phyloP scores from a whole-genome alignment of 2,888 invertebrate species.

The Nycteola revayana region DNA sequence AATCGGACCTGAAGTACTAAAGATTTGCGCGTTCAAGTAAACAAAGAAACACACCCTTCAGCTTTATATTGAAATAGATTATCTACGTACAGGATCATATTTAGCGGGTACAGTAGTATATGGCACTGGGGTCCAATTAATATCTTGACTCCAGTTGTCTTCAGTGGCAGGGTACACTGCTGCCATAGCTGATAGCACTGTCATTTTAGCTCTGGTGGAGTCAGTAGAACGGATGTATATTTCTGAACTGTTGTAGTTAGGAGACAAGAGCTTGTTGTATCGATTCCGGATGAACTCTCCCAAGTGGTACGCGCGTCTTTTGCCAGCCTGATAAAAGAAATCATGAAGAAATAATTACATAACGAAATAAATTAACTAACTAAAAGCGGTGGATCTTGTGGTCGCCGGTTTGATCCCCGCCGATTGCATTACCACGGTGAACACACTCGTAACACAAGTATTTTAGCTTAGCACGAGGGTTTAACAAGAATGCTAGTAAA shows the following conservation, averaged over 20 bases:
- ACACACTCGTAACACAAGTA: too few species aligned
- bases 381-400: too few species aligned
- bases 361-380: too few species aligned
- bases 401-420: too few species aligned
- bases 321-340: slow-evolving; percentile 5
- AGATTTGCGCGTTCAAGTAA: too few species aligned
- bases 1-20: too few species aligned
- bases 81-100: slow-evolving; percentile 48
- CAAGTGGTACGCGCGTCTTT: slow-evolving; percentile 4
- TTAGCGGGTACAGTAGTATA: slow-evolving; percentile 43
- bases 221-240: slow-evolving; percentile 54
- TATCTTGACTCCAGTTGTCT: slow-evolving; percentile 35
- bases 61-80: too few species aligned
- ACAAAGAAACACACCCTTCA: too few species aligned
- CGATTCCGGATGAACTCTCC: slow-evolving; percentile 25
- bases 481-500: too few species aligned
- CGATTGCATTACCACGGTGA: too few species aligned
- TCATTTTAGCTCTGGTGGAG: slow-evolving; percentile 51
- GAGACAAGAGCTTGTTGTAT: slow-evolving; percentile 40
- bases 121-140: slow-evolving; percentile 48
- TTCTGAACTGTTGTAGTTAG: slow-evolving; percentile 45
- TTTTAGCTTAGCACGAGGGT: too few species aligned
- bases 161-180: slow-evolving; percentile 37
- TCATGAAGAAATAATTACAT: too few species aligned
- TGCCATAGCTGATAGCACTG: slow-evolving; percentile 43